A percentile compares a stretch with the other conserved stretches of the same genome.
Evolutionary conservation across 35 echinoderm and acorn worm species (phyloP).

Genomic region (Antedon bifida): DNA sequence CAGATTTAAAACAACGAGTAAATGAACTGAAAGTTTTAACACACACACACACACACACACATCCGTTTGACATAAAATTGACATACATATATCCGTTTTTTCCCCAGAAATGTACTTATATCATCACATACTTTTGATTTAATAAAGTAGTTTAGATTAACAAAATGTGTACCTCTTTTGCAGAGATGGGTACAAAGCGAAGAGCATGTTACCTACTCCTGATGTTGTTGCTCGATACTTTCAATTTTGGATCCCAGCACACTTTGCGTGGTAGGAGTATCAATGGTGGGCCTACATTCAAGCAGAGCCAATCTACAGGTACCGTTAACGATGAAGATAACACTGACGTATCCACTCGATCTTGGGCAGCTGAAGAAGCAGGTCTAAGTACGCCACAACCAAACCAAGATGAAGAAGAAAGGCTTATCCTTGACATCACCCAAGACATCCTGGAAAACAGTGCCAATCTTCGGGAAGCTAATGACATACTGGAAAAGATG

Average conservation of each 20-base stretch:
- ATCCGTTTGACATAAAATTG: no score
- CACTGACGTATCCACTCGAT: neutral
- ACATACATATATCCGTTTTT: no score
- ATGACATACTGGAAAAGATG: neutral
- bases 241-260: neutral
- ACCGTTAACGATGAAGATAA: neutral
- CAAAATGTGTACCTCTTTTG: no score
- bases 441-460: neutral
- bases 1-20: no score
- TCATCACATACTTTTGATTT: no score
- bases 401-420: neutral
- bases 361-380: neutral
- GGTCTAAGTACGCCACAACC: neutral
- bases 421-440: neutral
- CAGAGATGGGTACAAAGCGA: neutral
- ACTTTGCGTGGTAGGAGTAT: neutral
- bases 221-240: neutral
- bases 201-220: neutral
- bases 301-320: neutral
- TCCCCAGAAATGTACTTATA: no score
- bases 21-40: no score
- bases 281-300: neutral
- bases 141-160: no score
- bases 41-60: no score
- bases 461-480: neutral